Percentiles rank a stretch among this genome's conserved stretches.
Conservation (phyloP, 1,140 invertebrate species). For the Halictus rubicundus region DNA sequence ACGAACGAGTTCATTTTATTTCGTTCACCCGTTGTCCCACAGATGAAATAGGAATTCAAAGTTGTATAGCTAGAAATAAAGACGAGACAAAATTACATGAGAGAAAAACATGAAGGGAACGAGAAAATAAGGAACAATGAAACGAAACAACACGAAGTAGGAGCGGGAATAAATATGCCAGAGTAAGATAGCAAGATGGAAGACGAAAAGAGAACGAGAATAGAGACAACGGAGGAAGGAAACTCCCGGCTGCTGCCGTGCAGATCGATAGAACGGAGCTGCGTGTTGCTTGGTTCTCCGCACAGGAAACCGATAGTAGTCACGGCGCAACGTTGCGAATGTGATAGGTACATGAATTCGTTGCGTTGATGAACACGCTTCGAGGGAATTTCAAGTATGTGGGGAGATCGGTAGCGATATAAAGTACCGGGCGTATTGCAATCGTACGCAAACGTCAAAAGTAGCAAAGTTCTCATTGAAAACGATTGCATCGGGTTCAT, state of each 20-base stretch:
- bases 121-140: constrained; percentile 4
- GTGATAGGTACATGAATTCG: constrained; percentile 50
- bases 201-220: constrained; percentile 37
- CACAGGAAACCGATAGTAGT: constrained; percentile 53
- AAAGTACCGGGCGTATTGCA: background rate
- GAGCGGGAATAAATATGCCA: background rate
- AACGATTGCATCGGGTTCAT: background rate
- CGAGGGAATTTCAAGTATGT: constrained; percentile 30
- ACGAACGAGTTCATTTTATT: too few relatives aligned
- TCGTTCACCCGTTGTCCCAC: too few relatives aligned
- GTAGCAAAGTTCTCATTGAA: too few relatives aligned
- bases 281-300: constrained; percentile 64
- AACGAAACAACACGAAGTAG: background rate
- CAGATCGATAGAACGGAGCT: constrained; percentile 70
- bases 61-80: too few relatives aligned
- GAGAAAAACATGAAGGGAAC: constrained; percentile 2
- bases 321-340: constrained; percentile 23
- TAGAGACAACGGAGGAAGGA: too few relatives aligned
- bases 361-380: constrained; percentile 26
- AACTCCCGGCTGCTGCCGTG: constrained; percentile 54
- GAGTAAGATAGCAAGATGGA: background rate
- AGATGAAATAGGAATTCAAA: too few relatives aligned
- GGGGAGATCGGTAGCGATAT: background rate
- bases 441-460: background rate
- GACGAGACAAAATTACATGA: background rate